Evolutionary conservation across 1,140 invertebrate species (phyloP).

Genomic region (Yoshiicerus persimilis): DNA sequence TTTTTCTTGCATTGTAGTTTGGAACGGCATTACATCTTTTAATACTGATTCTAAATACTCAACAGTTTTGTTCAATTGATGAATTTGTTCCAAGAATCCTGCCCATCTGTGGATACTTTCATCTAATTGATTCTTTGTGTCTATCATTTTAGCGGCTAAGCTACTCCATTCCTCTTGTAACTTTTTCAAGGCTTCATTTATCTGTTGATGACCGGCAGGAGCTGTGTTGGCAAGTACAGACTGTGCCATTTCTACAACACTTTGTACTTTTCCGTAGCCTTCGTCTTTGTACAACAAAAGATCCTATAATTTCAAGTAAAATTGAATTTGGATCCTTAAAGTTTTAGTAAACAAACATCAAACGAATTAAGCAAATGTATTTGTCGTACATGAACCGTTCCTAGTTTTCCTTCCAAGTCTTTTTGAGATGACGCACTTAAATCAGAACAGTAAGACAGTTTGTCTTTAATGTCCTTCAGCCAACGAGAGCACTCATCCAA

Average conservation of each 20-base stretch:
- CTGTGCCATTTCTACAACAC: slow-evolving; percentile 83
- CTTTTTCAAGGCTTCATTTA: slow-evolving; percentile 77
- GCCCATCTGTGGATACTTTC: slow-evolving; percentile 88
- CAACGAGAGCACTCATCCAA: slow-evolving; percentile 77
- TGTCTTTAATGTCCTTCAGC: slow-evolving; percentile 81
- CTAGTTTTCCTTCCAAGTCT: slow-evolving; percentile 81
- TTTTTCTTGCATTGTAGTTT: slow-evolving; percentile 81
- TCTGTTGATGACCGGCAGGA: slow-evolving; percentile 77
- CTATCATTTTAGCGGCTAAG: slow-evolving; percentile 82
- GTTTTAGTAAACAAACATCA: not conserved
- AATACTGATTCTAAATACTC: slow-evolving; percentile 72
- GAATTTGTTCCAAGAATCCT: slow-evolving; percentile 82
- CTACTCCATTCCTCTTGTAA: slow-evolving; percentile 89
- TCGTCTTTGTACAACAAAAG: slow-evolving; percentile 85
- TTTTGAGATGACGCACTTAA: slow-evolving; percentile 76
- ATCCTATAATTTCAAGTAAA: slow-evolving; percentile 65
- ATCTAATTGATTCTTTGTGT: slow-evolving; percentile 77
- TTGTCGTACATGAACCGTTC: slow-evolving; percentile 64
- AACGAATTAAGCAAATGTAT: not conserved
- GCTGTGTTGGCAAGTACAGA: slow-evolving; percentile 90
- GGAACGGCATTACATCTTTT: slow-evolving; percentile 71
- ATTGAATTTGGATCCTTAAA: not conserved
- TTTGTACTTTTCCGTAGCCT: slow-evolving; percentile 82
- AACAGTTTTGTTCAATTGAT: slow-evolving; percentile 78
- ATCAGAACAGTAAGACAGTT: slow-evolving; percentile 80